Evolutionary conservation across 2,113 vertebrate genomes (phyloP).

Genomic region (Phalacrocorax aristotelis): DNA sequence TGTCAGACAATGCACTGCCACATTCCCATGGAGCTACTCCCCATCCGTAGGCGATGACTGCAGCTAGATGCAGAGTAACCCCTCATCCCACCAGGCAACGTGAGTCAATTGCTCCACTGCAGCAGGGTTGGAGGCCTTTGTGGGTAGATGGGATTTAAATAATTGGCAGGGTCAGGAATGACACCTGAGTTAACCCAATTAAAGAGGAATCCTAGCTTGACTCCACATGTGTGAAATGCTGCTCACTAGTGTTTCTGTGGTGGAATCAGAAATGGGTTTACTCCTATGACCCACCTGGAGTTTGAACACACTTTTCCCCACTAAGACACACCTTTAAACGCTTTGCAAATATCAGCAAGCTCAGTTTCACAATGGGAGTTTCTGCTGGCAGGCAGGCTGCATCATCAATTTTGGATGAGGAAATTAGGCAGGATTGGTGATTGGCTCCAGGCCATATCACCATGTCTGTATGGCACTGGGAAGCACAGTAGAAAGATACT

Average conservation of each 20-base stretch:
- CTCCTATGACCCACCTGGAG: not conserved
- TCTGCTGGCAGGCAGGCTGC: constrained; percentile 41
- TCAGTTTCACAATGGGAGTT: constrained; percentile 57
- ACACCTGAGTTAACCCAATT: not conserved
- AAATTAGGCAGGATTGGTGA: constrained; percentile 27
- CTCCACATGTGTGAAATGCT: not conserved
- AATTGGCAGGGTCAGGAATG: not conserved
- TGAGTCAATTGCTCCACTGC: not conserved
- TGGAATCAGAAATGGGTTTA: not conserved
- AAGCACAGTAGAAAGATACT: not conserved
- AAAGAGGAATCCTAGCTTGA: not conserved
- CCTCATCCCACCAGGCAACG: fast-evolving
- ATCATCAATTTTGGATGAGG: constrained; percentile 53
- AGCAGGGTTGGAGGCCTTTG: not conserved
- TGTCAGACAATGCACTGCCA: not conserved
- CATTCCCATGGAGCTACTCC: not conserved
- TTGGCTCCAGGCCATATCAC: constrained; percentile 4
- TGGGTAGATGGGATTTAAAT: constrained; percentile 25
- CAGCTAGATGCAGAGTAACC: not conserved
- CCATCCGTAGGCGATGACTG: fast-evolving
- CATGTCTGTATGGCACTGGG: not conserved
- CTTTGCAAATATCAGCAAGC: constrained; percentile 63
- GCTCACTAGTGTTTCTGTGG: not conserved
- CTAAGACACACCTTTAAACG: constrained; percentile 39
- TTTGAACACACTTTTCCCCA: not conserved